These are phyloP conservation scores for Chymomyza costata DNA, from an alignment of 1,140 invertebrate genomes.

Conservation along the genomic window DNA sequence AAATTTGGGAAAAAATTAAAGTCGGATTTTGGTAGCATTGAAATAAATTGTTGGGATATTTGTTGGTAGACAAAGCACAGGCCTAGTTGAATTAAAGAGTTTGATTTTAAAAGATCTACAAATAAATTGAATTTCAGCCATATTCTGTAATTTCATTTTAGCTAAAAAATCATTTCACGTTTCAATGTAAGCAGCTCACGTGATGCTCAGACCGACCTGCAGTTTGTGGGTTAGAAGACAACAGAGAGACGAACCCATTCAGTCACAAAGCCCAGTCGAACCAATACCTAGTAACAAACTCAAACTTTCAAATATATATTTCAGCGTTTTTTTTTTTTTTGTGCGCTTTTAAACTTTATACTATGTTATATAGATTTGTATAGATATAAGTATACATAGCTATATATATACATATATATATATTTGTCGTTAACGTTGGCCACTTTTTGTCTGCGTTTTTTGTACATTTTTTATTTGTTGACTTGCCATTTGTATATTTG, in stretches of 20 bases:
- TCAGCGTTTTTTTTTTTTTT: too few species aligned
- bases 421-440: slow-evolving; percentile 35
- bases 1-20: too few species aligned
- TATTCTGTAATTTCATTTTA: too few species aligned
- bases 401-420: neutral
- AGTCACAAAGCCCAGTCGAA: slow-evolving; percentile 23
- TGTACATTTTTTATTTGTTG: slow-evolving; percentile 13
- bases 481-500: slow-evolving; percentile 16
- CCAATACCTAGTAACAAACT: too few species aligned
- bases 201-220: slow-evolving; percentile 16
- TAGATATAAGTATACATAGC: slow-evolving; percentile 1
- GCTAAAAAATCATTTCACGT: too few species aligned
- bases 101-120: too few species aligned
- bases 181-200: slow-evolving; percentile 25
- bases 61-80: too few species aligned
- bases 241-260: slow-evolving; percentile 28
- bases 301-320: slow-evolving; percentile 16
- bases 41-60: too few species aligned
- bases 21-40: too few species aligned
- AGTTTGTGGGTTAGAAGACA: too few species aligned
- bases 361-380: slow-evolving; percentile 15
- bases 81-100: too few species aligned
- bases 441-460: slow-evolving; percentile 61
- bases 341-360: neutral
- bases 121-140: too few species aligned